Evolutionary conservation across 2,113 vertebrate genomes (phyloP).

Genomic region (Triplophysa tibetana): DNA sequence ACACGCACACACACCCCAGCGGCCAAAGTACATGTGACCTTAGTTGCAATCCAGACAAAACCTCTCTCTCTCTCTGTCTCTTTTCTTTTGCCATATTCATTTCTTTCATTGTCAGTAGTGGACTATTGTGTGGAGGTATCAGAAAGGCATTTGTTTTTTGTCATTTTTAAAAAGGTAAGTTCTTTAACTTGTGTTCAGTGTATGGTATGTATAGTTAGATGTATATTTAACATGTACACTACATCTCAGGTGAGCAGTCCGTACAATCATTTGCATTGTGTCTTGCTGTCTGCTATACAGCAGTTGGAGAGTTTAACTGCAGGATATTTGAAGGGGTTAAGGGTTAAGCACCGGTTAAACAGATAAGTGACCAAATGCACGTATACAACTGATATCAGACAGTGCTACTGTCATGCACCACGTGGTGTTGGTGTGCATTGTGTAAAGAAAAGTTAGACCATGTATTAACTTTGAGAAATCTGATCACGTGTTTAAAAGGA

Average conservation of each 20-base stretch:
- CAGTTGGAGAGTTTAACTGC: too few species aligned
- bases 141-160: background rate
- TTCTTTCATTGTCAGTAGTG: slow-evolving; percentile 1
- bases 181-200: background rate
- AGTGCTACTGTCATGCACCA: background rate
- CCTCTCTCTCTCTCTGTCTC: slow-evolving; percentile 30
- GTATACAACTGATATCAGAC: background rate
- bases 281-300: too few species aligned
- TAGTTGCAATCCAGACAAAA: slow-evolving; percentile 28
- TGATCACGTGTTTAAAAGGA: background rate
- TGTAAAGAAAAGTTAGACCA: background rate
- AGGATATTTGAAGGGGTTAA: background rate
- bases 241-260: background rate
- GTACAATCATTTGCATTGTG: background rate
- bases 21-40: slow-evolving; percentile 52
- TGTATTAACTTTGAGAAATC: slow-evolving; percentile 1
- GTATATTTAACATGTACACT: background rate
- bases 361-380: slow-evolving; percentile 12
- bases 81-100: slow-evolving; percentile 22
- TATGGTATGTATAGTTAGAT: background rate
- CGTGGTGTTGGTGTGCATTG: background rate
- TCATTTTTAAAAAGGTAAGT: slow-evolving; percentile 22
- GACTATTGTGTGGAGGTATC: background rate
- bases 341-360: background rate
- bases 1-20: slow-evolving; percentile 17